A percentile compares a stretch with the other conserved stretches of the same genome.
These are phyloP conservation scores for Sturnira hondurensis DNA, from an alignment of 2,113 vertebrate species.

Conservation along the genomic window DNA sequence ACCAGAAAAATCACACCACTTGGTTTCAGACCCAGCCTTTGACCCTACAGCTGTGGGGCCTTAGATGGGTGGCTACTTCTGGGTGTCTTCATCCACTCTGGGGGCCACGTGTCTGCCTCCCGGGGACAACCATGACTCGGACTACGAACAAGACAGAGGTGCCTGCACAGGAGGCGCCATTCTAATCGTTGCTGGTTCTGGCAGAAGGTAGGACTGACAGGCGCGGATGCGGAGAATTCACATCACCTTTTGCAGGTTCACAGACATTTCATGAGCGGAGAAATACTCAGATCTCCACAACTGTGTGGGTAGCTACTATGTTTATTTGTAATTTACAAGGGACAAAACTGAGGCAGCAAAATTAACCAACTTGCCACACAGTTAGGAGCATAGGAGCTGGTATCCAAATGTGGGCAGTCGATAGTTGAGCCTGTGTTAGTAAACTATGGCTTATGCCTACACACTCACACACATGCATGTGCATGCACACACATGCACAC, in stretches of 20 bases:
- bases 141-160: background rate
- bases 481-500: fast-evolving
- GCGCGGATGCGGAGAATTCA: background rate
- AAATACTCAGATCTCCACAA: background rate
- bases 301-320: background rate
- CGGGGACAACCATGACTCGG: background rate
- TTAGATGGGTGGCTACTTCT: background rate
- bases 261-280: background rate
- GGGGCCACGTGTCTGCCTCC: background rate
- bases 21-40: background rate
- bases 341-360: background rate
- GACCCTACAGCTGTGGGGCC: background rate
- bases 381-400: background rate
- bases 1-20: background rate
- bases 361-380: background rate
- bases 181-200: background rate
- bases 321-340: background rate
- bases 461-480: no score
- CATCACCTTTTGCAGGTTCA: background rate
- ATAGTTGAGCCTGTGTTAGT: background rate
- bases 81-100: background rate
- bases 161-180: fast-evolving
- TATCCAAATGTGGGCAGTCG: background rate
- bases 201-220: background rate
- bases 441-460: background rate